phyloP scores from a whole-genome alignment of 2,797 vertebrate species.

The Gymnothorax javanicus region DNA sequence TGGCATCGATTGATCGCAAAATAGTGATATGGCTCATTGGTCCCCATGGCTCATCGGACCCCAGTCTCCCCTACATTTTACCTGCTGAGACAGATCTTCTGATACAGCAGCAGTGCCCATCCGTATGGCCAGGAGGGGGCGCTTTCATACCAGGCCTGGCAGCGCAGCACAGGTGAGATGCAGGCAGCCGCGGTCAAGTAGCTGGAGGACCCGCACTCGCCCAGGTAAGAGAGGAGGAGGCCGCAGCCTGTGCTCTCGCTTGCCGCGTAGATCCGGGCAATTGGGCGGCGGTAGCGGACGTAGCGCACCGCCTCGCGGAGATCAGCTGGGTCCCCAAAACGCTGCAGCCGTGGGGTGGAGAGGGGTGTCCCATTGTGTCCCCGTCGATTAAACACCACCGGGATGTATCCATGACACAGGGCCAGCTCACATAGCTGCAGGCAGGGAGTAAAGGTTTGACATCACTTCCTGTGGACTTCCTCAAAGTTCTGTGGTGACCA shows the following conservation, averaged over 20 bases:
- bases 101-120: slow-evolving; percentile 73
- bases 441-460: neutral
- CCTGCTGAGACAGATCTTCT: slow-evolving; percentile 82
- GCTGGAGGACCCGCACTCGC: slow-evolving; percentile 84
- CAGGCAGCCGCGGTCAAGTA: slow-evolving; percentile 80
- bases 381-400: slow-evolving; percentile 80
- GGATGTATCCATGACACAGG: slow-evolving; percentile 76
- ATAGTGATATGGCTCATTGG: too few species aligned
- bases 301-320: slow-evolving; percentile 80
- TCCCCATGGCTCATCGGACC: neutral
- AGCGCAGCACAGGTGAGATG: slow-evolving; percentile 80
- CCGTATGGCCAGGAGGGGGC: slow-evolving; percentile 73
- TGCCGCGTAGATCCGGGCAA: slow-evolving; percentile 74
- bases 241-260: slow-evolving; percentile 82
- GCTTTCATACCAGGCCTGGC: slow-evolving; percentile 81
- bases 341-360: slow-evolving; percentile 78
- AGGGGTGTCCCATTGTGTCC: slow-evolving; percentile 78
- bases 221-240: slow-evolving; percentile 82
- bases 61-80: slow-evolving; percentile 43
- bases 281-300: slow-evolving; percentile 77
- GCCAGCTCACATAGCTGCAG: slow-evolving; percentile 76
- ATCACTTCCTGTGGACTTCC: neutral
- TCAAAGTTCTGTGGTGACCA: neutral
- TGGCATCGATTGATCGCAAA: too few species aligned
- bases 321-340: slow-evolving; percentile 80